A percentile compares a stretch with the other conserved stretches of the same genome.
These are phyloP conservation scores for Pardosa pseudoannulata DNA, from an alignment of 2,888 invertebrate species.

Conservation along the genomic window DNA sequence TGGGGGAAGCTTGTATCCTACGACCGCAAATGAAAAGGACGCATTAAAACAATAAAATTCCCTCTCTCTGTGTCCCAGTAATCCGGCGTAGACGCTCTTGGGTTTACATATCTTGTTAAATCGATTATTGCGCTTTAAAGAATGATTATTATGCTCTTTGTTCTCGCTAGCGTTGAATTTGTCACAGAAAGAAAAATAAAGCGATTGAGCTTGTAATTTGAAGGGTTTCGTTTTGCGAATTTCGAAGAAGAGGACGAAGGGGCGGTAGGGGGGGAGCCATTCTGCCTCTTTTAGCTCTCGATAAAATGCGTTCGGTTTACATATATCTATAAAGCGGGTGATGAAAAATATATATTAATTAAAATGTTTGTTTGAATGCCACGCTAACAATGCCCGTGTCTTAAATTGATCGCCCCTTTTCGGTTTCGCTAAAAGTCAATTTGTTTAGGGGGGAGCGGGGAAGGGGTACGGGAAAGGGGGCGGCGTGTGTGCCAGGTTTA, in stretches of 20 bases:
- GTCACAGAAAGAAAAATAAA: conserved; percentile 50
- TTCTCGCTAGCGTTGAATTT: conserved; percentile 54
- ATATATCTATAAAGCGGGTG: conserved; percentile 30
- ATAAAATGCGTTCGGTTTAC: conserved; percentile 13
- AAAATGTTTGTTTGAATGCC: conserved; percentile 63
- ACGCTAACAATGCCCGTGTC: conserved; percentile 41
- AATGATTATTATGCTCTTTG: conserved; percentile 72
- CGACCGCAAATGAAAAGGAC: conserved; percentile 72
- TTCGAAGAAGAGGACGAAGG: background rate
- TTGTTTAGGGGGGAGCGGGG: conserved; percentile 39
- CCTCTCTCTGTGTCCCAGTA: conserved; percentile 37
- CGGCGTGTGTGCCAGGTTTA: background rate
- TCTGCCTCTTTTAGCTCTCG: background rate
- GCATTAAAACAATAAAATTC: conserved; percentile 71
- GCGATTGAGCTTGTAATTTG: conserved; percentile 57
- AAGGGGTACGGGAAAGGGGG: conserved; percentile 10
- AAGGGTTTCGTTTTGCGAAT: conserved; percentile 28
- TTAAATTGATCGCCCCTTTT: conserved; percentile 60
- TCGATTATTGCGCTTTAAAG: conserved; percentile 71
- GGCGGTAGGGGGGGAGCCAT: too few relatives aligned
- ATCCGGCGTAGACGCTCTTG: conserved; percentile 56
- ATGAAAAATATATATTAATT: conserved; percentile 70
- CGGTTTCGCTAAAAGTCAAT: conserved; percentile 69
- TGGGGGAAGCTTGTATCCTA: conserved; percentile 62
- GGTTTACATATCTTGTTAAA: conserved; percentile 72